A percentile compares a stretch with the other conserved stretches of the same genome.
Evolutionary conservation across 2,113 vertebrate genomes (phyloP).

Genomic region (Amazona vittata): DNA sequence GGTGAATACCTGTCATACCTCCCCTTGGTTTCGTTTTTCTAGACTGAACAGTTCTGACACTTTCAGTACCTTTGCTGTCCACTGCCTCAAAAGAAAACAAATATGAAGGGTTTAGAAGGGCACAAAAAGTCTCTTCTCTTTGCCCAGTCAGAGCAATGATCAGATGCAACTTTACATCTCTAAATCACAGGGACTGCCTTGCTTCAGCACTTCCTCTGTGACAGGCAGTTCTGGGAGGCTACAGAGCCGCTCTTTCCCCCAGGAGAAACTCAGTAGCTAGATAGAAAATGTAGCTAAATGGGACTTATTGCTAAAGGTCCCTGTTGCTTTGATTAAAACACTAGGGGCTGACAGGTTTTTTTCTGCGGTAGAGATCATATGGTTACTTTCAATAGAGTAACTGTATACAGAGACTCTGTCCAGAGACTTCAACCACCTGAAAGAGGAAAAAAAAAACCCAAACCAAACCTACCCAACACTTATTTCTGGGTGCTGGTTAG

Average conservation of each 20-base stretch:
- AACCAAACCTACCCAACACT: neutral
- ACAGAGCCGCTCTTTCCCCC: neutral
- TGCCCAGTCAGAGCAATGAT: neutral
- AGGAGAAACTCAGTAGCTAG: constrained; percentile 2
- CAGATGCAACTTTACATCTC: neutral
- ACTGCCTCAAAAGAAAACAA: constrained; percentile 13
- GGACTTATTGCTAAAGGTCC: neutral
- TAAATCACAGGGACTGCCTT: neutral
- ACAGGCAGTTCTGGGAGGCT: constrained; percentile 4
- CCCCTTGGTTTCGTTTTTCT: neutral
- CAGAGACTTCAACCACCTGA: neutral
- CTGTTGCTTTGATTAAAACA: constrained; percentile 20
- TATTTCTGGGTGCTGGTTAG: neutral
- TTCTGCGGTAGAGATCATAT: neutral
- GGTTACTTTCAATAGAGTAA: neutral
- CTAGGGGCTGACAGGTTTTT: neutral
- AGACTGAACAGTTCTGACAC: neutral
- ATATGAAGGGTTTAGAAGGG: neutral
- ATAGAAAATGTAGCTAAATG: constrained; percentile 12
- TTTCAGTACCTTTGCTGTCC: neutral
- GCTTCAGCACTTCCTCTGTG: neutral
- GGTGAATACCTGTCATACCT: neutral
- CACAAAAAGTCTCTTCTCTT: neutral
- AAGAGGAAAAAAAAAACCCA: neutral
- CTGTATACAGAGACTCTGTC: neutral